A percentile compares a stretch with the other conserved stretches of the same genome.
These are phyloP conservation scores for Luscinia luscinia DNA, from an alignment of 2,797 vertebrate species.

Conservation along the genomic window DNA sequence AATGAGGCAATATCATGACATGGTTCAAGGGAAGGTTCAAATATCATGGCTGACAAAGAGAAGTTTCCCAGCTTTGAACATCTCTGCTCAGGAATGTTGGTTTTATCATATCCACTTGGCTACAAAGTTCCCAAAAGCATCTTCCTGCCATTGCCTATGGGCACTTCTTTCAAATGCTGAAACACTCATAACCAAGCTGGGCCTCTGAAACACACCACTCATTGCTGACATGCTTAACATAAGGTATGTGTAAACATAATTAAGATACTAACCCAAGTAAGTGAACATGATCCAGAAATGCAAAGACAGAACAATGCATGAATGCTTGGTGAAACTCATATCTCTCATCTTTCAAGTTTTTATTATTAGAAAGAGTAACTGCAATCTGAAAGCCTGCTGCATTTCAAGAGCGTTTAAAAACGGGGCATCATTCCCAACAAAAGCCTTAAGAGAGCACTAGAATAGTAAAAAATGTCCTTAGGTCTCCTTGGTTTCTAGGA, in stretches of 20 bases:
- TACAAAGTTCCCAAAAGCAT: background rate
- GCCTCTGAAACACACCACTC: background rate
- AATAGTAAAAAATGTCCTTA: background rate
- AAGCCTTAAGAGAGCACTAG: background rate
- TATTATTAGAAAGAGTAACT: background rate
- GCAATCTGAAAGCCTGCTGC: background rate
- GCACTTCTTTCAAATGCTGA: background rate
- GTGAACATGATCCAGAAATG: background rate
- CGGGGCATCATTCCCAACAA: background rate
- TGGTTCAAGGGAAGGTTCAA: background rate
- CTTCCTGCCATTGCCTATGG: background rate
- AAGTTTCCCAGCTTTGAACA: background rate
- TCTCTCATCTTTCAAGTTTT: background rate
- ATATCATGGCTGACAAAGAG: background rate
- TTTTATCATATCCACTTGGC: background rate
- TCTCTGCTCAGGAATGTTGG: background rate
- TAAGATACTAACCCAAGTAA: background rate
- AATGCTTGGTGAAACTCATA: background rate
- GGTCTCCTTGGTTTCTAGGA: background rate
- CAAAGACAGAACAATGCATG: background rate
- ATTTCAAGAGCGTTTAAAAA: background rate
- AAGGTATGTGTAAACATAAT: background rate
- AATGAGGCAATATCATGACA: background rate
- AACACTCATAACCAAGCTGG: background rate
- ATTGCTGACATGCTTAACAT: background rate